phyloP scores from a whole-genome alignment of 2,888 invertebrate genomes.

The Beris chalybata region DNA sequence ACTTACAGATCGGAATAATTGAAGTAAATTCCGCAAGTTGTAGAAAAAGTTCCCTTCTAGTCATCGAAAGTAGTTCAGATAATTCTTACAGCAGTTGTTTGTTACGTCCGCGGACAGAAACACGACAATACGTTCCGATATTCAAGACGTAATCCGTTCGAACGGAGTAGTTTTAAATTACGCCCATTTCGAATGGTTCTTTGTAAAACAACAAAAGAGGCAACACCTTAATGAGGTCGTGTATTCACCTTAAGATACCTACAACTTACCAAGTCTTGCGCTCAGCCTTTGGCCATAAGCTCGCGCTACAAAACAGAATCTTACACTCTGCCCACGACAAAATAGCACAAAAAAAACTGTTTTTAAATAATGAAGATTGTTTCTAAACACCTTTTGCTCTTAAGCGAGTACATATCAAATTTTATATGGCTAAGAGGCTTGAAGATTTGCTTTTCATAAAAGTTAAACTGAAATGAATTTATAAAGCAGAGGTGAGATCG shows the following conservation, averaged over 20 bases:
- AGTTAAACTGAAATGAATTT: neutral
- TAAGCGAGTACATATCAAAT: conserved; percentile 1
- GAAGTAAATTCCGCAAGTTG: too few relatives aligned
- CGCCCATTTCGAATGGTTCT: conserved; percentile 23
- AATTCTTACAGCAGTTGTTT: too few relatives aligned
- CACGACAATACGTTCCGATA: conserved; percentile 4
- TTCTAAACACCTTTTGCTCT: conserved; percentile 20
- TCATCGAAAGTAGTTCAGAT: too few relatives aligned
- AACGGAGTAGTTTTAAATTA: conserved; percentile 16
- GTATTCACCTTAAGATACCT: conserved; percentile 23
- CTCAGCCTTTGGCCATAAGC: conserved; percentile 18
- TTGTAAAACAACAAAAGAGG: conserved; percentile 26
- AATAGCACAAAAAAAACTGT: neutral
- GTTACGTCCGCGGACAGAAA: too few relatives aligned
- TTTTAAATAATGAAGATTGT: neutral
- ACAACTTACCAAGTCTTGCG: neutral
- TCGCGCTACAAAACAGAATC: conserved; percentile 3
- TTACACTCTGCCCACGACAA: conserved; percentile 15
- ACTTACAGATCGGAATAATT: too few relatives aligned
- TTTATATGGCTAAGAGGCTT: neutral
- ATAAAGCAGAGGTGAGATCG: too few relatives aligned
- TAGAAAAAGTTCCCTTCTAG: too few relatives aligned
- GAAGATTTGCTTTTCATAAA: conserved; percentile 2
- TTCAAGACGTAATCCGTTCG: conserved; percentile 17
- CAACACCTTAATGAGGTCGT: conserved; percentile 29